A percentile compares a stretch with the other conserved stretches of the same genome.
Evolutionary conservation across 2,113 vertebrate species (phyloP).

Genomic region (Dendropsophus ebraccatus): DNA sequence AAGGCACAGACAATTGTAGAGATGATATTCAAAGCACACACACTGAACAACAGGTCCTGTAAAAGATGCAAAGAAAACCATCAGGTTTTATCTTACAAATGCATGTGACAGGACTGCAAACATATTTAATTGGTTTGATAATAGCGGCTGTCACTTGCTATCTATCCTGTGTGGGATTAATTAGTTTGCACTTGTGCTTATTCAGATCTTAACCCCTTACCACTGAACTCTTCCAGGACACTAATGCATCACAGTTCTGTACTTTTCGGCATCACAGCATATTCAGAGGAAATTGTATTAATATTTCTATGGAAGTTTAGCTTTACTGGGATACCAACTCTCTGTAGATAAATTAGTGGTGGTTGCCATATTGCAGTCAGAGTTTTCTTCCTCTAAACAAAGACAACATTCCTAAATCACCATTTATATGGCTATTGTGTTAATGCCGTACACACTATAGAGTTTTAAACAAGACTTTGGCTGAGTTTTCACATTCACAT

Average conservation of each 20-base stretch:
- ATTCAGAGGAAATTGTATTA: background rate
- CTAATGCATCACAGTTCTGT: background rate
- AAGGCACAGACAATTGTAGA: constrained; percentile 97
- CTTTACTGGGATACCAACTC: background rate
- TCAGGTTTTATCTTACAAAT: constrained; percentile 60
- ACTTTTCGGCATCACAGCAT: background rate
- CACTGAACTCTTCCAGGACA: background rate
- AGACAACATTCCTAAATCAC: background rate
- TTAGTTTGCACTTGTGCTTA: constrained; percentile 6
- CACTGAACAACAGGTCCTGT: constrained; percentile 96
- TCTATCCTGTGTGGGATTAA: constrained; percentile 14
- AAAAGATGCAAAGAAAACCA: constrained; percentile 58
- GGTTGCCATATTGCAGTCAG: background rate
- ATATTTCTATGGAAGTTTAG: background rate
- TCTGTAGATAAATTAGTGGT: background rate
- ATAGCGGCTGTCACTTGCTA: constrained; percentile 36
- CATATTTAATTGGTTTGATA: constrained; percentile 42
- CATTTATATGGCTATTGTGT: background rate
- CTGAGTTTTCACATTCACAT: too few relatives aligned
- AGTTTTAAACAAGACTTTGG: too few relatives aligned
- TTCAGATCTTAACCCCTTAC: constrained; percentile 29
- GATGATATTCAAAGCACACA: constrained; percentile 96
- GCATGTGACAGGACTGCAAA: constrained; percentile 45
- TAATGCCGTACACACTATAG: too few relatives aligned
- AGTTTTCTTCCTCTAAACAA: background rate